Conservation (phyloP, 2,888 invertebrate genomes). For the Dyspetes luteomarginatus region DNA sequence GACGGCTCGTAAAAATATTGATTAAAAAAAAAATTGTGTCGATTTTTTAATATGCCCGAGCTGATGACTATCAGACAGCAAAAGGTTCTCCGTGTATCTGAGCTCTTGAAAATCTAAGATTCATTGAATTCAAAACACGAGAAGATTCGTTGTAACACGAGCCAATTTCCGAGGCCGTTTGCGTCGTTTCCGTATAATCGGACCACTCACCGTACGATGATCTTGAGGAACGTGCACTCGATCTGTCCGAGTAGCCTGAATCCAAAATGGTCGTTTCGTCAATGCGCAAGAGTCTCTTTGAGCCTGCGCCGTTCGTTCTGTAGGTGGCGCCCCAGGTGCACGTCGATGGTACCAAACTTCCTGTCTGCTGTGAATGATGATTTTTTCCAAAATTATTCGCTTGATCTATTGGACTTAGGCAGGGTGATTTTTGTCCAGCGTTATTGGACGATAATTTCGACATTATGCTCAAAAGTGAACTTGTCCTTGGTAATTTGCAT, state of each 20-base stretch:
- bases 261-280: slow-evolving; percentile 70
- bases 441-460: slow-evolving; percentile 44
- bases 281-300: slow-evolving; percentile 61
- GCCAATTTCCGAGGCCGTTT: slow-evolving; percentile 48
- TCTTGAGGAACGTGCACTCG: slow-evolving; percentile 48
- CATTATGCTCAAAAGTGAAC: slow-evolving; percentile 70
- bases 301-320: neutral
- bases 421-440: slow-evolving; percentile 60
- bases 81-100: neutral
- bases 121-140: neutral
- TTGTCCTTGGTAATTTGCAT: slow-evolving; percentile 67
- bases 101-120: neutral
- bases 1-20: neutral
- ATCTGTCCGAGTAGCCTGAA: slow-evolving; percentile 74
- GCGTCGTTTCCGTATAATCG: slow-evolving; percentile 51
- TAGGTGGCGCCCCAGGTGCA: slow-evolving; percentile 40
- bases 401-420: slow-evolving; percentile 71
- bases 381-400: neutral
- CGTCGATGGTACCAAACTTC: neutral
- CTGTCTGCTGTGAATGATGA: neutral
- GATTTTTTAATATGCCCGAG: neutral
- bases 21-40: no score
- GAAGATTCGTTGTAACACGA: slow-evolving; percentile 1
- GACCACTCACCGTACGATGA: slow-evolving; percentile 45
- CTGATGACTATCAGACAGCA: neutral